Conservation (phyloP, 2,888 invertebrate species). For the Campoletis raptor region DNA sequence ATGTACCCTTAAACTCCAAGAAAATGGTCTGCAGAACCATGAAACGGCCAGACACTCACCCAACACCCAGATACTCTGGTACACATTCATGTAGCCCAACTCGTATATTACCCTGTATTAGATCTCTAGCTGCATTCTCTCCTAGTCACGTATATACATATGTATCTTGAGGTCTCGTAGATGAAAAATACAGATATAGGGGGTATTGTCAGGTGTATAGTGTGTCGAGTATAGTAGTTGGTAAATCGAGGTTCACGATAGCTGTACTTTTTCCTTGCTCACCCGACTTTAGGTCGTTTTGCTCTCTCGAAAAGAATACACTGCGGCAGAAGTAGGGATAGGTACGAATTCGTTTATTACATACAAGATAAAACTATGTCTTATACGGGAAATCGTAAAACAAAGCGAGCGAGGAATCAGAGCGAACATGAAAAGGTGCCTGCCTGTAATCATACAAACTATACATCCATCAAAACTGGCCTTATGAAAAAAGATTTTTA, state of each 20-base stretch:
- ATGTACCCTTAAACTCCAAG: constrained; percentile 48
- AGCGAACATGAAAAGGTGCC: not conserved
- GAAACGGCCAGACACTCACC: constrained; percentile 59
- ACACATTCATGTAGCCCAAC: constrained; percentile 69
- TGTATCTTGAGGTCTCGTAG: constrained; percentile 10
- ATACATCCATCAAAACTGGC: no score
- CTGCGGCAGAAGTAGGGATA: not conserved
- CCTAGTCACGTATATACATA: not conserved
- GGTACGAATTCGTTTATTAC: constrained; percentile 7
- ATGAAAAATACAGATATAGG: constrained; percentile 10
- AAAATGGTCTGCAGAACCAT: constrained; percentile 51
- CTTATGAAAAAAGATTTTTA: no score
- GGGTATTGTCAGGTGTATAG: constrained; percentile 9
- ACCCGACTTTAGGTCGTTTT: not conserved
- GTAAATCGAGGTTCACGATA: not conserved
- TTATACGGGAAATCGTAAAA: not conserved
- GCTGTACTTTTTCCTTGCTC: not conserved
- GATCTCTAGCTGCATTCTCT: constrained; percentile 71
- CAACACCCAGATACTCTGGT: constrained; percentile 52
- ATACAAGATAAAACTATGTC: constrained; percentile 15
- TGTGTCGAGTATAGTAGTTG: not conserved
- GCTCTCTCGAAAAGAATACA: not conserved
- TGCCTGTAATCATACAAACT: no score
- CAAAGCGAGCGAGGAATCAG: not conserved
- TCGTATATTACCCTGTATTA: constrained; percentile 76